A percentile compares a stretch with the other conserved stretches of the same genome.
Conservation (phyloP, 2,113 vertebrate species). For the Eupsittula cactorum region DNA sequence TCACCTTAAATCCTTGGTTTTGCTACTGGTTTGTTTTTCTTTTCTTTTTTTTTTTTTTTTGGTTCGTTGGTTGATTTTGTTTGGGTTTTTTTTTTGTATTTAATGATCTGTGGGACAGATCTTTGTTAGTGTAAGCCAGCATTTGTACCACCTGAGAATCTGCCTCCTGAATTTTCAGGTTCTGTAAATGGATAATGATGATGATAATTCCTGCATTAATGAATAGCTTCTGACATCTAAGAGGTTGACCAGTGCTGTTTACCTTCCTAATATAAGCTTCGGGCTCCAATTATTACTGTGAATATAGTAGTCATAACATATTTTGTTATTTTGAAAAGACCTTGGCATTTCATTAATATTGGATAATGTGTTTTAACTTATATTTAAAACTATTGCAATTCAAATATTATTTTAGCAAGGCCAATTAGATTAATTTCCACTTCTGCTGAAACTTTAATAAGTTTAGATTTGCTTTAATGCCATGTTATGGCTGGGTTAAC, state of each 20-base stretch:
- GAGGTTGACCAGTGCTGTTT: neutral
- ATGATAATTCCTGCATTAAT: neutral
- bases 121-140: neutral
- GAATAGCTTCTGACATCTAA: neutral
- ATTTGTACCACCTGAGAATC: neutral
- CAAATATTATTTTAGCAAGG: conserved; percentile 1
- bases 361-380: neutral
- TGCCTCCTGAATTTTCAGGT: neutral
- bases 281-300: neutral
- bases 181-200: neutral
- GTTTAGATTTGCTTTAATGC: conserved; percentile 13
- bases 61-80: neutral
- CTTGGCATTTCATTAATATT: neutral
- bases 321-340: neutral
- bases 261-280: neutral
- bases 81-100: neutral
- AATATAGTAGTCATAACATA: neutral
- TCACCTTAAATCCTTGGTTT: neutral
- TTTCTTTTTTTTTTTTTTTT: neutral
- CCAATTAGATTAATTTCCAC: neutral
- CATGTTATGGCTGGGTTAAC: neutral
- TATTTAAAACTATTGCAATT: neutral
- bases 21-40: neutral
- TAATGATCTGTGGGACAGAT: neutral
- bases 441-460: neutral